phyloP scores from a whole-genome alignment of 2,888 invertebrate species.

The Chymomyza procnemis region DNA sequence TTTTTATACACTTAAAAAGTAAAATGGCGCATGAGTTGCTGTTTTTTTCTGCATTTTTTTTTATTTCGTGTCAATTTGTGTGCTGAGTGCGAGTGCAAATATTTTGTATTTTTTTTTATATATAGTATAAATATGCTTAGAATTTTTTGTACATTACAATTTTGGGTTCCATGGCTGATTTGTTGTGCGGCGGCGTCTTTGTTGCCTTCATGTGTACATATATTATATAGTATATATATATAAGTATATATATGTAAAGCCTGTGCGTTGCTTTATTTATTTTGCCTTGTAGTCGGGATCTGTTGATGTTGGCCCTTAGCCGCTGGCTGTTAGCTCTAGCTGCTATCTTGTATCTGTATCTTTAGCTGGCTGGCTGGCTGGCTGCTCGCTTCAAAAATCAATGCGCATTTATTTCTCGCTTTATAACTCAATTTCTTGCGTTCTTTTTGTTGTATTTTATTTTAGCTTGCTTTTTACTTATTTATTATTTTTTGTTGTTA shows the following conservation, averaged over 20 bases:
- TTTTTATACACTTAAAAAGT: constrained; percentile 14
- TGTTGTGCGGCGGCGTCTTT: constrained; percentile 44
- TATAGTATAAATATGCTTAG: constrained; percentile 3
- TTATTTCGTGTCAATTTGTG: constrained; percentile 1
- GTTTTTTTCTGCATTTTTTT: constrained; percentile 11
- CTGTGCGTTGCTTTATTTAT: not conserved
- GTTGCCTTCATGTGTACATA: constrained; percentile 42
- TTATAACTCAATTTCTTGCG: not conserved
- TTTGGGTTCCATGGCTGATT: constrained; percentile 68
- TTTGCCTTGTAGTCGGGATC: not conserved
- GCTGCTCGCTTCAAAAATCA: not conserved
- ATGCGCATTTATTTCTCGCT: constrained; percentile 4
- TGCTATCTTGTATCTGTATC: not conserved
- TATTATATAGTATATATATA: not conserved
- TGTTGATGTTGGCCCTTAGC: not conserved
- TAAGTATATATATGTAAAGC: not conserved
- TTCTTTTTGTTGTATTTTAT: not conserved
- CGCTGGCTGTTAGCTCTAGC: not conserved
- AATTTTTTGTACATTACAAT: constrained; percentile 65
- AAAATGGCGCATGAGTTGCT: constrained; percentile 8
- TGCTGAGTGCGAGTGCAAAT: constrained; percentile 23
- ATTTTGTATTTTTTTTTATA: constrained; percentile 15
- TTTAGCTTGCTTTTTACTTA: not conserved
- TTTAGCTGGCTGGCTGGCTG: not conserved
- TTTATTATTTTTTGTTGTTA: not conserved